A percentile compares a stretch with the other conserved stretches of the same genome.
Evolutionary conservation across 2,113 vertebrate species (phyloP).

Genomic region (Gymnobelideus leadbeateri): DNA sequence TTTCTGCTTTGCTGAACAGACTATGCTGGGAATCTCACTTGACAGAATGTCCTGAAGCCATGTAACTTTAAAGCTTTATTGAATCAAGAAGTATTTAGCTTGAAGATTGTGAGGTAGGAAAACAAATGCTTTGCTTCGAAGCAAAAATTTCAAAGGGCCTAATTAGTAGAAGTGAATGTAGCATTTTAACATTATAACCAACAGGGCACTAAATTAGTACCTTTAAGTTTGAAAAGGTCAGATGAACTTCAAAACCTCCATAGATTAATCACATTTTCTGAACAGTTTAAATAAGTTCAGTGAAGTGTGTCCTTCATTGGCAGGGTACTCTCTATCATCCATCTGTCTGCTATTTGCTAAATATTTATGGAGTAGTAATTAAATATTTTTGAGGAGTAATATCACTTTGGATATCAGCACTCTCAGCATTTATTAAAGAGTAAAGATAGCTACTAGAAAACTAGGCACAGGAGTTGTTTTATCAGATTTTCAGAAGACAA

Average conservation of each 20-base stretch:
- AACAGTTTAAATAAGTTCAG: not conserved
- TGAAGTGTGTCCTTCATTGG: not conserved
- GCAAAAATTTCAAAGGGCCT: slow-evolving; percentile 58
- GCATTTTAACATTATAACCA: slow-evolving; percentile 41
- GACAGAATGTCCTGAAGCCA: slow-evolving; percentile 46
- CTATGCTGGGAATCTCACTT: slow-evolving; percentile 60
- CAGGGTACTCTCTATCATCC: not conserved
- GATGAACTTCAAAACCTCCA: slow-evolving; percentile 36
- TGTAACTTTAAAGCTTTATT: slow-evolving; percentile 59
- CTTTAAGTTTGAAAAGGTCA: slow-evolving; percentile 58
- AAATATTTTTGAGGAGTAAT: not conserved
- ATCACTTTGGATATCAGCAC: not conserved
- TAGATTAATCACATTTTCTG: slow-evolving; percentile 5
- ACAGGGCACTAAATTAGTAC: slow-evolving; percentile 36
- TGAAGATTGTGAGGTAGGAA: slow-evolving; percentile 39
- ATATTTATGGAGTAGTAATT: not conserved
- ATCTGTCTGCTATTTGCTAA: not conserved
- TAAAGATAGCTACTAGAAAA: not conserved
- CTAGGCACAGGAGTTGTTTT: not conserved
- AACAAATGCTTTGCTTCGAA: slow-evolving; percentile 62
- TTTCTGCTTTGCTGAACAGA: slow-evolving; percentile 48
- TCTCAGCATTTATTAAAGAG: not conserved
- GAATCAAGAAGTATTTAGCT: slow-evolving; percentile 49
- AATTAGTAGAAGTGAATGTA: slow-evolving; percentile 55
- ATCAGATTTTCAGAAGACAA: not conserved